Evolutionary conservation across 2,113 vertebrate species (phyloP).

Genomic region (Symphodus melops): DNA sequence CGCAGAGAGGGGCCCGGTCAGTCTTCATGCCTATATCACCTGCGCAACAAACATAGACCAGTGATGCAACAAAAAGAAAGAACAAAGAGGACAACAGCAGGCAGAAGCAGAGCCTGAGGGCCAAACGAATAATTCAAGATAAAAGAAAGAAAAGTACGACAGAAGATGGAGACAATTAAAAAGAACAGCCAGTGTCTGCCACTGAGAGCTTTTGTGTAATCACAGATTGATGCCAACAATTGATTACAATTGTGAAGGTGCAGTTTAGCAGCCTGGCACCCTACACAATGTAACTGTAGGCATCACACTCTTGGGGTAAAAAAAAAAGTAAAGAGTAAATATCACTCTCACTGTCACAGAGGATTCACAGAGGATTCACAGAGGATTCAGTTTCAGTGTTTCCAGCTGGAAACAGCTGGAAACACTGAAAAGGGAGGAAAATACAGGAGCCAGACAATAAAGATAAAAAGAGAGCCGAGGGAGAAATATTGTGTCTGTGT

Average conservation of each 20-base stretch:
- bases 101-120: background rate
- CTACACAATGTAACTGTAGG: background rate
- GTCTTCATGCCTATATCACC: slow-evolving; percentile 6
- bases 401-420: slow-evolving; percentile 20
- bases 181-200: background rate
- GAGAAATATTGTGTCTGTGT: slow-evolving; percentile 44
- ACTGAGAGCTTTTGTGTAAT: background rate
- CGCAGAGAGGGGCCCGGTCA: background rate
- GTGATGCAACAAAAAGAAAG: background rate
- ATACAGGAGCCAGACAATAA: background rate
- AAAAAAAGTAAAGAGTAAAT: background rate
- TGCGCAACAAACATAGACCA: slow-evolving; percentile 7
- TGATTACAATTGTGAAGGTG: background rate
- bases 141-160: background rate
- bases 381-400: too few relatives aligned
- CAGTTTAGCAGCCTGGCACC: background rate
- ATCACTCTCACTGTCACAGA: slow-evolving; percentile 5
- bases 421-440: background rate
- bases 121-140: background rate
- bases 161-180: background rate
- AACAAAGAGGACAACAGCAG: background rate
- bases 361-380: slow-evolving; percentile 2
- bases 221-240: background rate
- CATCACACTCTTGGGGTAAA: background rate
- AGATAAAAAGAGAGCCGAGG: slow-evolving; percentile 76